phyloP scores from a whole-genome alignment of 1,140 invertebrate genomes.

The Meteorus sp. region DNA sequence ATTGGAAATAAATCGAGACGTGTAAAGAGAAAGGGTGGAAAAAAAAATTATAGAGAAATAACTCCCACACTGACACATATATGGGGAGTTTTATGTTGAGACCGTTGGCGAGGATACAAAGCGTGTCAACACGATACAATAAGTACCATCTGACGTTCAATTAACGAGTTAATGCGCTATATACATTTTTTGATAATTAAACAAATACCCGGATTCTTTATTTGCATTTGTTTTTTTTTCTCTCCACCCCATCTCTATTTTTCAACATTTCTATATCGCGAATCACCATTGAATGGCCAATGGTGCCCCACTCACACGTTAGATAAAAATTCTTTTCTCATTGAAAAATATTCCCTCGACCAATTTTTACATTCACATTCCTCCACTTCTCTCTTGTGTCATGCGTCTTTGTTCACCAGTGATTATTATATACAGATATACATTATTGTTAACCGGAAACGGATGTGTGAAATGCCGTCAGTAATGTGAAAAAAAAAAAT shows the following conservation, averaged over 20 bases:
- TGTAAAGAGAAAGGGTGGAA: slow-evolving; percentile 18
- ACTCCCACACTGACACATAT: slow-evolving; percentile 36
- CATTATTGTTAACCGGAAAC: slow-evolving; percentile 50
- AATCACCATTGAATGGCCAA: no score
- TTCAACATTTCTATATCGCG: no score
- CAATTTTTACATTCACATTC: slow-evolving; percentile 13
- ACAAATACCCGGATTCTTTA: slow-evolving; percentile 50
- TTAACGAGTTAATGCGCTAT: slow-evolving; percentile 57
- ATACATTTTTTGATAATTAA: slow-evolving; percentile 53
- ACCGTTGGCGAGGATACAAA: slow-evolving; percentile 42
- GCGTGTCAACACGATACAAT: slow-evolving; percentile 57
- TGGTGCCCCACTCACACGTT: no score
- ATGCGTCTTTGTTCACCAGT: no score
- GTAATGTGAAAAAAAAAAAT: no score
- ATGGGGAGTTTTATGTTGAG: no score
- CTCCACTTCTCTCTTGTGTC: slow-evolving; percentile 8
- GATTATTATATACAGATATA: no score
- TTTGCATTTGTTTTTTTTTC: slow-evolving; percentile 35
- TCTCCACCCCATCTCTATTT: slow-evolving; percentile 6
- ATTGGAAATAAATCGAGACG: slow-evolving; percentile 28
- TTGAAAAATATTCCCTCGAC: slow-evolving; percentile 11
- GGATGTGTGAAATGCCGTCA: slow-evolving; percentile 61
- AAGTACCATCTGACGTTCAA: slow-evolving; percentile 56
- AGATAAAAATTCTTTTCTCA: slow-evolving; percentile 12
- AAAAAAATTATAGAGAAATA: slow-evolving; percentile 25